Conservation (phyloP, 2,888 invertebrate genomes). For the Dichetophora obliterata region DNA sequence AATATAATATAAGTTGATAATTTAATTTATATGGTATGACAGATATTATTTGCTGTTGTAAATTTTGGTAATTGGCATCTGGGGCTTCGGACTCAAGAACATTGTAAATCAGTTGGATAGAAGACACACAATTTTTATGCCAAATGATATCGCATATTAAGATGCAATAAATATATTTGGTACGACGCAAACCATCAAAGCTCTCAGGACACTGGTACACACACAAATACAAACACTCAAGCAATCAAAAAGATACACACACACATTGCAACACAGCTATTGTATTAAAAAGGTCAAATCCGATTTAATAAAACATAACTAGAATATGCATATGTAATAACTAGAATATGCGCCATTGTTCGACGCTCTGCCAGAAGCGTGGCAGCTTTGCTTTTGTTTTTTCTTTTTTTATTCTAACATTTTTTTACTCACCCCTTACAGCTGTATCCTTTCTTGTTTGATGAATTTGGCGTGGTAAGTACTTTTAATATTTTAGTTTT, state of each 20-base stretch:
- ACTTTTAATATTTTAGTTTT: not conserved
- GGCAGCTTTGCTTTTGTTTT: not conserved
- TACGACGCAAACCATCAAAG: conserved; percentile 5
- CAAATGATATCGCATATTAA: conserved; percentile 10
- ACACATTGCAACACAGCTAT: not conserved
- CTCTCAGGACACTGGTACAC: not conserved
- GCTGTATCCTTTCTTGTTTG: not conserved
- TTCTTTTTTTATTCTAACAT: not conserved
- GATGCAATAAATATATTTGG: conserved; percentile 11
- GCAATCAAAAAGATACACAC: not conserved
- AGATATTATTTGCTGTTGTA: not conserved
- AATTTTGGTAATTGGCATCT: not conserved
- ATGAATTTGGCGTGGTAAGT: not conserved
- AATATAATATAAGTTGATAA: too few species aligned
- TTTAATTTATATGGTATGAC: not conserved
- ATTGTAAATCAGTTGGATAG: conserved; percentile 14
- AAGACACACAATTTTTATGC: conserved; percentile 28
- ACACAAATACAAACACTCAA: not conserved
- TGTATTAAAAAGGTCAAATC: conserved; percentile 18
- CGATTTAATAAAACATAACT: not conserved
- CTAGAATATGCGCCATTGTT: not conserved
- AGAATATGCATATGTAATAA: not conserved
- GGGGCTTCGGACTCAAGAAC: not conserved
- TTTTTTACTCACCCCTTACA: not conserved
- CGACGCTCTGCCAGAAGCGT: not conserved